phyloP scores from a whole-genome alignment of 2,113 vertebrate species.

The Marmota monax region DNA sequence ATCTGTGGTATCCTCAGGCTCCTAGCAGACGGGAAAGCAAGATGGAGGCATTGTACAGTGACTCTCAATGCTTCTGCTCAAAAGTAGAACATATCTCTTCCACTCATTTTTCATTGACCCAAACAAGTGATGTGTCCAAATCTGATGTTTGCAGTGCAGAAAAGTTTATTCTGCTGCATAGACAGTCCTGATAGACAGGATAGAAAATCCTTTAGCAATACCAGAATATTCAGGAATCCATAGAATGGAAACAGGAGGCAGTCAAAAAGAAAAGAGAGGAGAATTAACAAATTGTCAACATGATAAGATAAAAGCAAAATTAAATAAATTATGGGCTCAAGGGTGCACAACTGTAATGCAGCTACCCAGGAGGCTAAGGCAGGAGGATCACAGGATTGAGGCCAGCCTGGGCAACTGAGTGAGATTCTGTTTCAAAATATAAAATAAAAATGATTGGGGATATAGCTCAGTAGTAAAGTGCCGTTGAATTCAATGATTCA shows the following conservation, averaged over 20 bases:
- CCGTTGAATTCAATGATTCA: background rate
- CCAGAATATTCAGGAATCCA: constrained; percentile 20
- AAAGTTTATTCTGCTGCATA: background rate
- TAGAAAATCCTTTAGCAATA: constrained; percentile 31
- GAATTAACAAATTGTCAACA: constrained; percentile 40
- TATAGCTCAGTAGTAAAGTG: background rate
- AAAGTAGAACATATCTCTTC: background rate
- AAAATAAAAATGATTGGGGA: background rate
- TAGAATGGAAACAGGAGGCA: constrained; percentile 7
- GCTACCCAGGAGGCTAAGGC: background rate
- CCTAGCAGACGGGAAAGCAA: background rate
- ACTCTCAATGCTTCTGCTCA: background rate
- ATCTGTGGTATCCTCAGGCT: background rate
- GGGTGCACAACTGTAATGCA: background rate
- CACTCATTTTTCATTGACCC: background rate
- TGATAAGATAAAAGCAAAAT: constrained; percentile 1
- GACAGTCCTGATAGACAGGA: background rate
- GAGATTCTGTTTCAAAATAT: background rate
- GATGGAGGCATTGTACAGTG: background rate
- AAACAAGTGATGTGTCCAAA: constrained; percentile 17
- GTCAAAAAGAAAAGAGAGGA: background rate
- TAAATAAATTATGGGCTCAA: background rate
- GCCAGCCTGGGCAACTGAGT: background rate
- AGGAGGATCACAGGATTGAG: background rate
- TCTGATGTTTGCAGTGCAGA: background rate